A percentile compares a stretch with the other conserved stretches of the same genome.
These are phyloP conservation scores for Oscheius sp. DNA, from an alignment of 2,888 invertebrate species.

Conservation along the genomic window DNA sequence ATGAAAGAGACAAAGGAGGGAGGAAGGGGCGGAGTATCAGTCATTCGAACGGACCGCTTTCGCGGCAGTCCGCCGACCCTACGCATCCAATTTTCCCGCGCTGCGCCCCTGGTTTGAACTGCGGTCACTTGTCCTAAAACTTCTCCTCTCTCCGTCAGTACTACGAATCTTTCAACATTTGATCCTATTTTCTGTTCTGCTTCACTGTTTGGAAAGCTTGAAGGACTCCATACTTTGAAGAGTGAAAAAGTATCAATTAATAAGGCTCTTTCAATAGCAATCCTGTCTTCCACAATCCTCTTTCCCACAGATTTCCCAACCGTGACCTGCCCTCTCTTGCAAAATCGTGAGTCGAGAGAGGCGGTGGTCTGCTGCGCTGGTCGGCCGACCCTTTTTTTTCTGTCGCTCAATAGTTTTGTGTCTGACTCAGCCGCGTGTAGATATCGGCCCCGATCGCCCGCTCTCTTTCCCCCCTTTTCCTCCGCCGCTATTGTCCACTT, in stretches of 20 bases:
- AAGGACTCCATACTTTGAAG: no score
- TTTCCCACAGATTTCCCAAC: no score
- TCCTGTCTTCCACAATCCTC: no score
- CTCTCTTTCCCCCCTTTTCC: background rate
- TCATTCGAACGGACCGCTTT: background rate
- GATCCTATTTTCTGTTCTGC: no score
- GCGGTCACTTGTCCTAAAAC: constrained; percentile 9
- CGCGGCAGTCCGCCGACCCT: constrained; percentile 1
- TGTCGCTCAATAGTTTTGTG: constrained; percentile 30
- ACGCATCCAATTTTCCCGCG: constrained; percentile 6
- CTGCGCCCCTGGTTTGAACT: background rate
- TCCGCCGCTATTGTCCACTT: constrained; percentile 6
- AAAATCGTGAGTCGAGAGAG: background rate
- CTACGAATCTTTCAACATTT: no score
- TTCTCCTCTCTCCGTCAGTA: background rate
- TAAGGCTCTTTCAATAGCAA: no score
- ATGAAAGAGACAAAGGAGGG: background rate
- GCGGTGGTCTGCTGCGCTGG: constrained; percentile 4
- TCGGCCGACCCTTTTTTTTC: constrained; percentile 15
- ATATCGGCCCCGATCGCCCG: constrained; percentile 20
- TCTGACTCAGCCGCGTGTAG: constrained; percentile 7
- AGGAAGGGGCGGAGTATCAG: background rate
- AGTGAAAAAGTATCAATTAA: no score
- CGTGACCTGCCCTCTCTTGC: no score
- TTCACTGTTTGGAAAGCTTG: no score